Evolutionary conservation across 2,113 vertebrate species (phyloP).

Genomic region (Centrocercus urophasianus): DNA sequence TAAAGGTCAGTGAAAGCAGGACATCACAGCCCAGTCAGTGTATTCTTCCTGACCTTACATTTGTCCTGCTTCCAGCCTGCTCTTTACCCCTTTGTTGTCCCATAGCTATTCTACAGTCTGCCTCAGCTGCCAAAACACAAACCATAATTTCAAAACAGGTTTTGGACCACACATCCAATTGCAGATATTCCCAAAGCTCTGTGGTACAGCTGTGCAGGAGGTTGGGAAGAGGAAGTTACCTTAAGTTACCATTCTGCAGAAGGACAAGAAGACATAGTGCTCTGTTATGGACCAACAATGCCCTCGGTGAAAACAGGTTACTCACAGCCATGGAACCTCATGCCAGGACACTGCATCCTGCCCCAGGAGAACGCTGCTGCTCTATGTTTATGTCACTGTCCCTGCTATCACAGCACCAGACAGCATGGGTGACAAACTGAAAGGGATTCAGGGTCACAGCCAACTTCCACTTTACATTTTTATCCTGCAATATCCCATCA

Average conservation of each 20-base stretch:
- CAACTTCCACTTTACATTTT: background rate
- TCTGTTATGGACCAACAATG: background rate
- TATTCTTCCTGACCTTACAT: background rate
- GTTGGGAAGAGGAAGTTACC: background rate
- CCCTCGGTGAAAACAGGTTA: background rate
- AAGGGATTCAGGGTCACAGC: background rate
- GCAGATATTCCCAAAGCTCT: background rate
- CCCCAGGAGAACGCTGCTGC: background rate
- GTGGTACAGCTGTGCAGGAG: background rate
- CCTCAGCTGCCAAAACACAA: conserved; percentile 9
- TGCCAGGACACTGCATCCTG: background rate
- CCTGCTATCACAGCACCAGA: background rate
- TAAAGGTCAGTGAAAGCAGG: background rate
- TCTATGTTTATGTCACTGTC: background rate
- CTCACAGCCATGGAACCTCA: background rate
- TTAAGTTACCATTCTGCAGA: background rate
- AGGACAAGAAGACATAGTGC: background rate
- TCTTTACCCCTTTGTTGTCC: background rate
- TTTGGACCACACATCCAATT: background rate
- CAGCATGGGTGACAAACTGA: background rate
- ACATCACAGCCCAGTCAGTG: background rate
- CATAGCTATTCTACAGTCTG: background rate
- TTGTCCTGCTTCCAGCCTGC: background rate
- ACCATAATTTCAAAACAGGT: background rate
- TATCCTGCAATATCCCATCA: background rate